Base-by-base conservation (phyloP, 2,113 vertebrate genomes). In the Burhinus oedicnemus region DNA sequence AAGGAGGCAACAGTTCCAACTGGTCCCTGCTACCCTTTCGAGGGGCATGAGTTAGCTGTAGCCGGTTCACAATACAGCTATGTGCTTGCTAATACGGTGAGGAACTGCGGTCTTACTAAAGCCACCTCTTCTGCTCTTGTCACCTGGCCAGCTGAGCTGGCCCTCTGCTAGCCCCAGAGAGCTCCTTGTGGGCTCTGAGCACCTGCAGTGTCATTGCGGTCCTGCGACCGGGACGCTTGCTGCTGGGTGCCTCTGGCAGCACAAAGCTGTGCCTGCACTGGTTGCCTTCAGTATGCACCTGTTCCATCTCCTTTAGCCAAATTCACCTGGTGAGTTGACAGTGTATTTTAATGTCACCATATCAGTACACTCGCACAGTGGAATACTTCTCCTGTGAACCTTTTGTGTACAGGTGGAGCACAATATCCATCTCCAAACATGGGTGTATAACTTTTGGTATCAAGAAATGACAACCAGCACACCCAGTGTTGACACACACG, bases 321-420 rank as follows among this genome's bases (percentile, higher is more conserved):
- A 49, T 8, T 15, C 17, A 11, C 4, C 25, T 4, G 4, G 15
- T 21, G 51, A 27, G 26, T 11, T 21, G n/a, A 32, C 47, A 9
- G 19, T 29, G 20, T 21, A 4, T 36, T 65, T 21, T 16, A 15
- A 8, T 0, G 3, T 21, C 61, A 27, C 29, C 6, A 0, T 7
- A 52, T 71, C 69, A 38, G 49, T 2, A 7, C 1, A 16, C 15
- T 52, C 42, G 2, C 8, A 0, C 27, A 44, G 72, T 40, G 77
- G 62, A 30, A 58, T 5, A 4, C 62, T 38, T 15, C n/a, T 42
- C 51, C 83, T 21, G 14, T 40, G 77, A 40, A 20, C 47, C 45
- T 57, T 62, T 21, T 5, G 3, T 29, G 18, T 5, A 3, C 30
- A 26, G 69, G 27, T 17, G 74, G 45, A 84, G 70, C 19, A n/a